Percentiles rank a stretch among this genome's conserved stretches.
phyloP scores from a whole-genome alignment of 2,797 vertebrate genomes.

The Oophaga sylvatica region DNA sequence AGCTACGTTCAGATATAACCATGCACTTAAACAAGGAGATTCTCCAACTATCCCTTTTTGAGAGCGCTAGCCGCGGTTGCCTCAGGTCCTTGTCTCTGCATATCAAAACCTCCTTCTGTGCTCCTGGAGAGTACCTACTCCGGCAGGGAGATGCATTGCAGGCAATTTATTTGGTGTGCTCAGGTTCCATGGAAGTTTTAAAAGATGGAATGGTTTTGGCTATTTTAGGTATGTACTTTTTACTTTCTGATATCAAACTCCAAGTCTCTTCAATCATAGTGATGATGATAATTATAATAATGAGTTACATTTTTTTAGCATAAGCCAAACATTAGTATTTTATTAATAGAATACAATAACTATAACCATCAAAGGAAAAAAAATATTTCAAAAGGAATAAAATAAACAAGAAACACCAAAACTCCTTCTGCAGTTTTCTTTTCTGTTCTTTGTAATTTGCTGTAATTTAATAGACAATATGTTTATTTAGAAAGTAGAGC shows the following conservation, averaged over 20 bases:
- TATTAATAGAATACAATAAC: too few relatives aligned
- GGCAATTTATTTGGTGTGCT: slow-evolving; percentile 96
- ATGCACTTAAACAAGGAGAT: slow-evolving; percentile 99
- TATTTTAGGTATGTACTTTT: slow-evolving; percentile 85
- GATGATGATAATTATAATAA: not conserved
- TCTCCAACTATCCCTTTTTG: slow-evolving; percentile 92
- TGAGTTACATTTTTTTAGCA: too few relatives aligned
- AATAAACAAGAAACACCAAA: too few relatives aligned
- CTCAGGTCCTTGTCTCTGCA: slow-evolving; percentile 95
- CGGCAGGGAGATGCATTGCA: slow-evolving; percentile 95
- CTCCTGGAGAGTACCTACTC: slow-evolving; percentile 94
- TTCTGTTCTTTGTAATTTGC: too few relatives aligned
- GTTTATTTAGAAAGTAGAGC: too few relatives aligned
- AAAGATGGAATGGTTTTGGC: slow-evolving; percentile 94
- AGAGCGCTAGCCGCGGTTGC: slow-evolving; percentile 93
- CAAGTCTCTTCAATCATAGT: not conserved
- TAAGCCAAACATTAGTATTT: too few relatives aligned
- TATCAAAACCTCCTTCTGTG: slow-evolving; percentile 98
- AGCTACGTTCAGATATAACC: slow-evolving; percentile 95
- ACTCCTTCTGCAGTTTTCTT: too few relatives aligned
- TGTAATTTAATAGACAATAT: too few relatives aligned
- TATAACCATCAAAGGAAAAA: too few relatives aligned
- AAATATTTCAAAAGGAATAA: too few relatives aligned
- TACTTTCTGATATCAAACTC: not conserved
- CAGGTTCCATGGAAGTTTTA: slow-evolving; percentile 97